These are phyloP conservation scores for Drosophila paulistorum DNA, from an alignment of 1,140 invertebrate genomes.

Conservation along the genomic window DNA sequence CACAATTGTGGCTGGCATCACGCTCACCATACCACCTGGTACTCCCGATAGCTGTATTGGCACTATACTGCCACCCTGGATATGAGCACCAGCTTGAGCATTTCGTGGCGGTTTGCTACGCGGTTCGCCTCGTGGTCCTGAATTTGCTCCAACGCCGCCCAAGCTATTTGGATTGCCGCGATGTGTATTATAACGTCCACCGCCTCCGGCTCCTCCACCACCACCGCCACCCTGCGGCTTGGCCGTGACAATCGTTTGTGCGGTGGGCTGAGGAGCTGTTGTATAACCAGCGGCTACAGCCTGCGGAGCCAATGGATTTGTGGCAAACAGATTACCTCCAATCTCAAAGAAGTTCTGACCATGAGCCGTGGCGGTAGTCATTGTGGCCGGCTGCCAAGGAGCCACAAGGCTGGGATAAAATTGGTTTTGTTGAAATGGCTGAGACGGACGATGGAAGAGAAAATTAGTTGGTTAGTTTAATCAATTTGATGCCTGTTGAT, in stretches of 20 bases:
- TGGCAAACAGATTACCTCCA: slow-evolving; percentile 87
- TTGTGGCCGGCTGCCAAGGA: slow-evolving; percentile 71
- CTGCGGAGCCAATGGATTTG: slow-evolving; percentile 85
- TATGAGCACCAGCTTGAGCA: slow-evolving; percentile 56
- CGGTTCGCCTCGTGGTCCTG: slow-evolving; percentile 63
- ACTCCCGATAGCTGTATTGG: slow-evolving; percentile 60
- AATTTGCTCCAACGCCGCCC: slow-evolving; percentile 34
- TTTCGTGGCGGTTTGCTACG: slow-evolving; percentile 67
- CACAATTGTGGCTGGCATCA: slow-evolving; percentile 65
- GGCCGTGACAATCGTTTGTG: slow-evolving; percentile 65
- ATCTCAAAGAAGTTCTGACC: slow-evolving; percentile 88
- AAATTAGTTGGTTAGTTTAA: not conserved
- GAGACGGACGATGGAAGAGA: not conserved
- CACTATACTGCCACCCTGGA: slow-evolving; percentile 66
- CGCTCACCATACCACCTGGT: slow-evolving; percentile 67
- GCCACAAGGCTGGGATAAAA: slow-evolving; percentile 72
- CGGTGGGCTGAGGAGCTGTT: slow-evolving; percentile 68
- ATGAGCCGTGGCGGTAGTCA: slow-evolving; percentile 84
- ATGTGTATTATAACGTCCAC: slow-evolving; percentile 69
- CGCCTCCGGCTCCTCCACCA: slow-evolving; percentile 19
- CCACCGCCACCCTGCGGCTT: slow-evolving; percentile 66
- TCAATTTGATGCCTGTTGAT: not conserved
- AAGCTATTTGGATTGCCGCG: slow-evolving; percentile 70
- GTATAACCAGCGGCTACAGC: slow-evolving; percentile 84
- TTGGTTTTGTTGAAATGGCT: slow-evolving; percentile 83